Evolutionary conservation across 30 jellyfish, hydroid and myxozoan genomes (phyloP).

Genomic region (Sanderia malayensis): DNA sequence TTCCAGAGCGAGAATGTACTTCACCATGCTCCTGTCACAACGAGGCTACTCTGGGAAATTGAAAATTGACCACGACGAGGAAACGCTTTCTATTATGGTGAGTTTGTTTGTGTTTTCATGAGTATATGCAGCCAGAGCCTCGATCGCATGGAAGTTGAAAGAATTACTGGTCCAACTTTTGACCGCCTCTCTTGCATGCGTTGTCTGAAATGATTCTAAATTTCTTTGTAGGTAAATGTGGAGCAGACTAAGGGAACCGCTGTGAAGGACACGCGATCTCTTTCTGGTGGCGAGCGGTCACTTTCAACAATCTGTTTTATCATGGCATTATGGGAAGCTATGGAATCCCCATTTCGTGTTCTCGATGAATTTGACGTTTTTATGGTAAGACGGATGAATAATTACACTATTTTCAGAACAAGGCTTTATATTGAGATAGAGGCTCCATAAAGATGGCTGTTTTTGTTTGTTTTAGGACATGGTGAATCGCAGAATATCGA

Average conservation of each 20-base stretch:
- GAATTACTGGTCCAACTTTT: too few relatives aligned
- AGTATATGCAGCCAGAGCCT: too few relatives aligned
- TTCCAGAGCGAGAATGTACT: conserved; percentile 75
- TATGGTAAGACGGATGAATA: conserved; percentile 68
- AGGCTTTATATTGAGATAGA: background rate
- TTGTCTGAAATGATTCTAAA: background rate
- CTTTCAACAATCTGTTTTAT: conserved; percentile 97
- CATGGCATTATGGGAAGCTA: conserved; percentile 99
- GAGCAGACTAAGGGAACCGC: conserved; percentile 90
- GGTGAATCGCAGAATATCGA: conserved; percentile 94
- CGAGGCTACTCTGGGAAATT: conserved; percentile 94
- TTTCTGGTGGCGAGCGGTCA: conserved; percentile 99
- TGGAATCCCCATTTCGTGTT: conserved; percentile 99
- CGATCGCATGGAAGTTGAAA: too few relatives aligned
- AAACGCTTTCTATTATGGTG: conserved; percentile 80
- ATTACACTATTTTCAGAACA: background rate
- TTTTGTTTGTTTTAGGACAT: conserved; percentile 68
- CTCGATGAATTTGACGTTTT: conserved; percentile 99
- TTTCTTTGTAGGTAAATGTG: conserved; percentile 75
- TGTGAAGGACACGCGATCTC: conserved; percentile 84
- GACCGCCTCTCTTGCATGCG: too few relatives aligned
- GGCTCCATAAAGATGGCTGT: background rate
- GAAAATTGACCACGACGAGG: conserved; percentile 76
- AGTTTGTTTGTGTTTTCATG: background rate
- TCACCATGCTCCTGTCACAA: conserved; percentile 87